Evolutionary conservation across 2,113 vertebrate genomes (phyloP), one percentile per base, ranked within the genome.

Genomic region (Chauna torquata): DNA sequence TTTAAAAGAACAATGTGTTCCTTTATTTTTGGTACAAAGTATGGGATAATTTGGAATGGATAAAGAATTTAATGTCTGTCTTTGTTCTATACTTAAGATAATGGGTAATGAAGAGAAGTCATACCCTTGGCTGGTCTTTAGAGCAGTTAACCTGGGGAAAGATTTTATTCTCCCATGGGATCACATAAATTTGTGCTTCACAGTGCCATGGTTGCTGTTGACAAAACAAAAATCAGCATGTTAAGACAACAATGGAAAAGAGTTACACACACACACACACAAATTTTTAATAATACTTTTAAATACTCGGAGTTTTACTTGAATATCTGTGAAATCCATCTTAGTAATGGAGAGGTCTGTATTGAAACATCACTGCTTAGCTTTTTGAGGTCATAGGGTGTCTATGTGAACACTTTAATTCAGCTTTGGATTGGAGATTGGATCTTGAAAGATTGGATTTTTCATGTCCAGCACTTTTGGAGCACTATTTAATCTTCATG

Each of bases 181-280:
- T 96, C 57, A 98, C 83, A 0, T 98, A 88, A 94, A 99, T 97
- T 9, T 97, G 84, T 19, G 99, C 98, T 50, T 97, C 85, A 57
- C 99, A 99, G 52, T 61, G 23, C 14, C 97, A 25, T 36, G 69
- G 59, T 93, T 49, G 85, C 99, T 99, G 93, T 96, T 69, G 55
- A 90, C 34, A 45, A 82, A 96, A 93, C 38, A 92, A 45, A 96
- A 94, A 12, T 18, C 30, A 82, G 7, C 25, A 74, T 20, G 3
- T 32, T 74, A 65, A 74, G 50, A 65, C 32, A 91, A 76, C 40
- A 86, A 49, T 55, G 9, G 13, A 79, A 69, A 16, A 76, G 11
- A 69, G 22, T 10, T 66, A 18, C 18, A 9, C n/a, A 17, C 36
- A 36, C 36, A 45, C 80, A 86, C 87, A 3, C 3, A 4, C 1